phyloP scores from a whole-genome alignment of 2,113 vertebrate genomes.

The Plestiodon gilberti region DNA sequence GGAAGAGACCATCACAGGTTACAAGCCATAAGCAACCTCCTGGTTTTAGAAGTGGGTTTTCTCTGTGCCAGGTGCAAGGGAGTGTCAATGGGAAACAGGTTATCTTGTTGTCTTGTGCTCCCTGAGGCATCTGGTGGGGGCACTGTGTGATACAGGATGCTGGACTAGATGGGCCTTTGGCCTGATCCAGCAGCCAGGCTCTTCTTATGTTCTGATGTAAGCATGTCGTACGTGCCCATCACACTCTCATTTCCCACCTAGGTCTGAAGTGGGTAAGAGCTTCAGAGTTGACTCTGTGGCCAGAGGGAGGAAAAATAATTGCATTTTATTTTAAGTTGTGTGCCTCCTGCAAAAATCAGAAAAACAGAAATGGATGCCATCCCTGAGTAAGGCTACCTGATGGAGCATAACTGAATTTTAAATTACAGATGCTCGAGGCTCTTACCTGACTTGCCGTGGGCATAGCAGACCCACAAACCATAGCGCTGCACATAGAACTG shows the following conservation, averaged over 20 bases:
- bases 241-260: slow-evolving; percentile 48
- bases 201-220: too few species aligned
- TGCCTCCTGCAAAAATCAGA: slow-evolving; percentile 17
- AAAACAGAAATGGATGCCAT: slow-evolving; percentile 57
- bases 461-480: slow-evolving; percentile 63
- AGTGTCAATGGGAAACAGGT: too few species aligned
- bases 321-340: neutral
- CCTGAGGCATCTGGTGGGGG: too few species aligned
- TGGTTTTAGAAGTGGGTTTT: too few species aligned
- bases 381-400: slow-evolving; percentile 56
- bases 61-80: too few species aligned
- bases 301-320: neutral
- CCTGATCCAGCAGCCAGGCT: too few species aligned
- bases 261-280: slow-evolving; percentile 34
- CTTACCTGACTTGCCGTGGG: slow-evolving; percentile 70
- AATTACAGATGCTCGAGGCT: slow-evolving; percentile 66
- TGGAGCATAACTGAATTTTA: slow-evolving; percentile 70
- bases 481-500: slow-evolving; percentile 53
- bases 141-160: too few species aligned
- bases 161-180: too few species aligned
- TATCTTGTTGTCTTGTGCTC: too few species aligned
- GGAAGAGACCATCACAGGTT: too few species aligned
- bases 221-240: too few species aligned
- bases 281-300: slow-evolving; percentile 55
- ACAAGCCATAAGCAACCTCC: too few species aligned